Evolutionary conservation across 2,113 vertebrate species (phyloP).

Genomic region (Onychorhynchus coronatus): DNA sequence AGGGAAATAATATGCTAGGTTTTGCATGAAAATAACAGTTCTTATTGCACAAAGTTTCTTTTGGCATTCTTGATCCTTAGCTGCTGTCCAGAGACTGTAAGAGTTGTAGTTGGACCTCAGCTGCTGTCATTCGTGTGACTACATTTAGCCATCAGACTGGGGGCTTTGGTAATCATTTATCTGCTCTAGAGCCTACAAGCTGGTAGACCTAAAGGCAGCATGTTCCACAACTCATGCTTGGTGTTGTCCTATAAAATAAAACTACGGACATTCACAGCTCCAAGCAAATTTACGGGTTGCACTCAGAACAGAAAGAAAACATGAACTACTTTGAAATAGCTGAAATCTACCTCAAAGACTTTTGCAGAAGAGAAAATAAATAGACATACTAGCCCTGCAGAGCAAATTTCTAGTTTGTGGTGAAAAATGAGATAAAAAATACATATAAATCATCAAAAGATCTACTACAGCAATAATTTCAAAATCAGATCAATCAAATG

Average conservation of each 20-base stretch:
- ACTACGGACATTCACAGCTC: background rate
- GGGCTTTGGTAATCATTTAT: background rate
- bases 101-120: background rate
- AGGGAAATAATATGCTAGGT: background rate
- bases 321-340: background rate
- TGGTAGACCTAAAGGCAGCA: background rate
- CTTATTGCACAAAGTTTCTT: background rate
- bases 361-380: background rate
- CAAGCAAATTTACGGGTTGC: background rate
- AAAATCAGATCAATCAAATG: background rate
- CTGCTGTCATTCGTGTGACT: background rate
- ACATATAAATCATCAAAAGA: background rate
- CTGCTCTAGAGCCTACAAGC: background rate
- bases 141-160: background rate
- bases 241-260: background rate
- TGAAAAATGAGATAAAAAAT: background rate
- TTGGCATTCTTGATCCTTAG: background rate
- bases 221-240: background rate
- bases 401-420: background rate
- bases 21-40: background rate
- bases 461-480: background rate
- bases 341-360: background rate
- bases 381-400: background rate
- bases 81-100: background rate
- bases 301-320: background rate